Evolutionary conservation across 64 coral and sea anemone genomes (phyloP).

Genomic region (Dendronephthya gigantea): DNA sequence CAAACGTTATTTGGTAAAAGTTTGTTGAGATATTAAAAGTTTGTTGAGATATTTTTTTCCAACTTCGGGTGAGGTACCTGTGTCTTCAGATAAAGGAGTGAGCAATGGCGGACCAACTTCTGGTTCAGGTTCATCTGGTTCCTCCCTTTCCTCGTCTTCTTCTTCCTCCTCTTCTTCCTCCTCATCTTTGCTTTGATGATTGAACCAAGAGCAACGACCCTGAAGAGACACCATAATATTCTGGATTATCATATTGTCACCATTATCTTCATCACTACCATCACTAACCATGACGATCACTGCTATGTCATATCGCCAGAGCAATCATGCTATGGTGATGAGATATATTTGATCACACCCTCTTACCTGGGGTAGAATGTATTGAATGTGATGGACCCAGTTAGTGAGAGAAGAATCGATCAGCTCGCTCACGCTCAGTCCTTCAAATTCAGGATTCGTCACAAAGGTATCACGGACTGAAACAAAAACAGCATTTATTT

Average conservation of each 20-base stretch:
- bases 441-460: slow-evolving; percentile 88
- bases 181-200: slow-evolving; percentile 79
- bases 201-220: slow-evolving; percentile 93
- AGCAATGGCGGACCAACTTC: slow-evolving; percentile 82
- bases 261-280: not conserved
- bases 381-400: slow-evolving; percentile 98
- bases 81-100: slow-evolving; percentile 86
- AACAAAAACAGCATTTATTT: not conserved
- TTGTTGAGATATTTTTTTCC: not conserved
- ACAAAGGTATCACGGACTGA: slow-evolving; percentile 83
- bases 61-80: slow-evolving; percentile 19
- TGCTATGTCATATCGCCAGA: not conserved
- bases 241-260: not conserved
- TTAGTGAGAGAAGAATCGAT: slow-evolving; percentile 72
- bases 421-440: slow-evolving; percentile 70
- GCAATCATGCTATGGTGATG: not conserved
- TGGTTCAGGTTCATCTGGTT: slow-evolving; percentile 95
- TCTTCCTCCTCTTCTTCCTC: slow-evolving; percentile 97
- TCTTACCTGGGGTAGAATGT: slow-evolving; percentile 77
- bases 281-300: not conserved
- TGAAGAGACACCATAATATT: not conserved
- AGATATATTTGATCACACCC: not conserved
- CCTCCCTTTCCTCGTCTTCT: slow-evolving; percentile 91
- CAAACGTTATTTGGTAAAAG: too few relatives aligned
- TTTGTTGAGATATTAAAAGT: too few relatives aligned